phyloP scores from a whole-genome alignment of 2,797 vertebrate species.

The Enteromius mattozi region DNA sequence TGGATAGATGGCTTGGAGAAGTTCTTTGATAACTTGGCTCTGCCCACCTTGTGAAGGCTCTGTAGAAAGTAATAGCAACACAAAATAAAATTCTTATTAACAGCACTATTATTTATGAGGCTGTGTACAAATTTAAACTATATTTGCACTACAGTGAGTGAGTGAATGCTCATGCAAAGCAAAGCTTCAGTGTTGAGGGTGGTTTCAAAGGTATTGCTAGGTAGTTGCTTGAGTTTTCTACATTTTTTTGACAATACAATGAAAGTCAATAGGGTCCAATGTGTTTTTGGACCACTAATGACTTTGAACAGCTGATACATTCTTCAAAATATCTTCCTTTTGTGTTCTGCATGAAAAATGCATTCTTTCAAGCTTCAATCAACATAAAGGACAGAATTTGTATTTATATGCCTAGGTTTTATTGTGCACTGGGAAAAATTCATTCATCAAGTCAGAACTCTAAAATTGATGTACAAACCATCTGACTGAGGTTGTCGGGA shows the following conservation, averaged over 20 bases:
- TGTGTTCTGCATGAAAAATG: not conserved
- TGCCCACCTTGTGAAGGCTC: conserved; percentile 87
- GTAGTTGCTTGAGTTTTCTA: not conserved
- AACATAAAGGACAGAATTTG: not conserved
- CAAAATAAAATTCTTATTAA: not conserved
- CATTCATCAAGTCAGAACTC: not conserved
- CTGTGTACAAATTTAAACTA: not conserved
- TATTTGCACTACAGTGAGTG: not conserved
- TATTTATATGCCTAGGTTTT: not conserved
- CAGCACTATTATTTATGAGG: not conserved
- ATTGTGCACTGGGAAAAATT: not conserved
- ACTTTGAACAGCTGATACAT: not conserved
- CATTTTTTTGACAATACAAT: not conserved
- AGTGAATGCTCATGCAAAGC: not conserved
- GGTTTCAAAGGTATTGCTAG: not conserved
- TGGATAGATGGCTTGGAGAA: conserved; percentile 93
- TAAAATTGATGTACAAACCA: conserved; percentile 78
- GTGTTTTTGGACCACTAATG: not conserved
- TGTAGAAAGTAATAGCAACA: conserved; percentile 58
- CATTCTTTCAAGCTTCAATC: not conserved
- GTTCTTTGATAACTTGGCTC: conserved; percentile 88
- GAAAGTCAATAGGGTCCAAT: not conserved
- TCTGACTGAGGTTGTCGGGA: conserved; percentile 87
- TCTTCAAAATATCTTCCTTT: not conserved
- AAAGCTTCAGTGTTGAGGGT: not conserved